Base-by-base conservation (phyloP, 2,888 invertebrate species). In the Helicoverpa assulta region DNA sequence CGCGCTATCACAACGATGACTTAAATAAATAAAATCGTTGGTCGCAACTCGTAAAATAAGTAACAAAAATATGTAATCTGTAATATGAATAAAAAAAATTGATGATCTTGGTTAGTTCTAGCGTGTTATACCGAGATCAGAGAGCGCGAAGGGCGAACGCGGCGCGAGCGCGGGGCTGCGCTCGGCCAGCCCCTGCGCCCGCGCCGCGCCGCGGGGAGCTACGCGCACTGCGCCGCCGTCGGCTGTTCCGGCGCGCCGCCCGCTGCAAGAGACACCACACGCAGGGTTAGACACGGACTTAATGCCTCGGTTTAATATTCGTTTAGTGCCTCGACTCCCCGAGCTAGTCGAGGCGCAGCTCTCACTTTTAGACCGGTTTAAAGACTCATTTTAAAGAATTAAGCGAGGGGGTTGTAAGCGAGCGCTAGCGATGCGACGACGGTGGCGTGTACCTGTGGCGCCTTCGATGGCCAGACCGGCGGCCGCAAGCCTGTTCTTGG, bases 401-500 rank as follows among this genome's bases (percentile, higher is more conserved):
- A 93, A 93, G 93, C 94, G 92, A 90, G 93, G 92, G 33, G 92
- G 86, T 88, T 83, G 85, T 84, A 91, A 92, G 93, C 93, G 90
- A 90, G 92, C 90, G 90, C 87, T 92, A 93, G 92, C 91, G 89
- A 80, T 89, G 92, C 90, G 91, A 90, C 90, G 91, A 90, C 82
- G 85, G 77, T 85, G 82, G 78, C 86, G 86, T 85, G 91, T 92
- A 96, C 96, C 95, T 96, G 96, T 92, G 90, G 89, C 93, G 87
- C 90, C 89, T 82, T 95, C 95, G 87, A 92, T 87, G 88, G 94
- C 94, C 81, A 96, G 90, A 61, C 95, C 95, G 87, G 96, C 96
- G 82, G 97, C 97, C 85, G 97, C 97, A 85, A 97, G 96, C 85
- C 97, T 96, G 94, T 98, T 97, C 96, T 97, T 97, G 95, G 97